Evolutionary conservation across 2,113 vertebrate genomes (phyloP).

Genomic region (Lycocorax pyrrhopterus): DNA sequence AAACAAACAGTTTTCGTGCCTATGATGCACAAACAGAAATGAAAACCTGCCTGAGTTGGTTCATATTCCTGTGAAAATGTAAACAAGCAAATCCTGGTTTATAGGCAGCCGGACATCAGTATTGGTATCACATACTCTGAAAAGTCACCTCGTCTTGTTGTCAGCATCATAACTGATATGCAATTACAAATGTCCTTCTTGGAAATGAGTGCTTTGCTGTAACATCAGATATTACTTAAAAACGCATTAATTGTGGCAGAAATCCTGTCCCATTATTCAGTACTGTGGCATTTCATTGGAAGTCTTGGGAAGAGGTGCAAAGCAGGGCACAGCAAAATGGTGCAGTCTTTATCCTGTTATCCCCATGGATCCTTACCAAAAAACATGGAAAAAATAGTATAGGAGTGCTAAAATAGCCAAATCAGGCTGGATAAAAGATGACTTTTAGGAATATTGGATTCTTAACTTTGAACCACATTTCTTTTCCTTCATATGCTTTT

Average conservation of each 20-base stretch:
- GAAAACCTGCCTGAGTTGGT: background rate
- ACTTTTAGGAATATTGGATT: background rate
- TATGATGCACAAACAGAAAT: background rate
- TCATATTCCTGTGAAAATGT: background rate
- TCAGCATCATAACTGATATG: background rate
- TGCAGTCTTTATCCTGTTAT: fast-evolving
- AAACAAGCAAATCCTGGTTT: background rate
- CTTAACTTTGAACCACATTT: background rate
- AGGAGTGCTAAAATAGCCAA: background rate
- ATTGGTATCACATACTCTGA: background rate
- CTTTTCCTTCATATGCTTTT: background rate
- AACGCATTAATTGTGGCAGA: background rate
- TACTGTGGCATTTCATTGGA: background rate
- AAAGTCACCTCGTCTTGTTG: background rate
- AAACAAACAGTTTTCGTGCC: background rate
- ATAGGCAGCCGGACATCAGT: background rate
- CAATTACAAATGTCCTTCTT: background rate
- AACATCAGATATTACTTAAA: background rate
- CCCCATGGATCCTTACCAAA: background rate
- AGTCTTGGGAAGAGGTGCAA: background rate
- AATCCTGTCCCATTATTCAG: background rate
- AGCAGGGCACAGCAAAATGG: background rate
- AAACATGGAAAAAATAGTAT: background rate
- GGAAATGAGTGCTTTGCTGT: background rate
- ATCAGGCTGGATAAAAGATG: background rate